Percentiles rank a stretch among this genome's conserved stretches.
Evolutionary conservation across 2,113 vertebrate genomes (phyloP).

Genomic region (Benitochromis conjunctus): DNA sequence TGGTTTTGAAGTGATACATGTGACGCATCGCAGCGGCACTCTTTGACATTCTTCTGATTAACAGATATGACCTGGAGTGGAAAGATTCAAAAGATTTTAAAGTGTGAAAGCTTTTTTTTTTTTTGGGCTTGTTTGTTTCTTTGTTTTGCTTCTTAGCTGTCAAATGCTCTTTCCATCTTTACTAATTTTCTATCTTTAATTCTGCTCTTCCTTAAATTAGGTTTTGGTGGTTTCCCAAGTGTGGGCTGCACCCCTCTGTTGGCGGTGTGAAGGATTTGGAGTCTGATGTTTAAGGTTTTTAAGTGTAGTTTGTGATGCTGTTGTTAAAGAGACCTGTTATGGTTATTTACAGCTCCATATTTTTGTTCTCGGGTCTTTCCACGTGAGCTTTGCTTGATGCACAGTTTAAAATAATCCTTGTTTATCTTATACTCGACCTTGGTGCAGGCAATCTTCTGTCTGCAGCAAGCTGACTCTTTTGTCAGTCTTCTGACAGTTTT

Average conservation of each 20-base stretch:
- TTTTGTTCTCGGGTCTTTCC: neutral
- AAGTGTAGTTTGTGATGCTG: neutral
- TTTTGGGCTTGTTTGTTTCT: neutral
- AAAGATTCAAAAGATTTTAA: neutral
- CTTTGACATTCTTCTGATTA: neutral
- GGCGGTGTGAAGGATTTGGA: neutral
- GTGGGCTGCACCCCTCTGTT: neutral
- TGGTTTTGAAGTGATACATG: neutral
- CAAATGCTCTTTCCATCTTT: too few relatives aligned
- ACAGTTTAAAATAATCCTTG: neutral
- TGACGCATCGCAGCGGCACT: neutral
- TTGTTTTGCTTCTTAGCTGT: neutral
- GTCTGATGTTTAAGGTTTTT: neutral
- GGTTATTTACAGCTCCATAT: fast-evolving
- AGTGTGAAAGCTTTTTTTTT: neutral
- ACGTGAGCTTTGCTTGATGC: neutral
- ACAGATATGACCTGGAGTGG: neutral
- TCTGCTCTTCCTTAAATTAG: neutral
- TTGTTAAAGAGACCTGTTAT: neutral
- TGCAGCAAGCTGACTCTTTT: neutral
- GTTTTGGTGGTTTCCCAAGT: fast-evolving
- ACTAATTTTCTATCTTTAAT: neutral
- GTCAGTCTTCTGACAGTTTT: neutral
- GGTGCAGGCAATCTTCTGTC: fast-evolving
- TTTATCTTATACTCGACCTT: fast-evolving